These are phyloP conservation scores for Synanceia verrucosa DNA, from an alignment of 2,797 vertebrate genomes.

Conservation along the genomic window DNA sequence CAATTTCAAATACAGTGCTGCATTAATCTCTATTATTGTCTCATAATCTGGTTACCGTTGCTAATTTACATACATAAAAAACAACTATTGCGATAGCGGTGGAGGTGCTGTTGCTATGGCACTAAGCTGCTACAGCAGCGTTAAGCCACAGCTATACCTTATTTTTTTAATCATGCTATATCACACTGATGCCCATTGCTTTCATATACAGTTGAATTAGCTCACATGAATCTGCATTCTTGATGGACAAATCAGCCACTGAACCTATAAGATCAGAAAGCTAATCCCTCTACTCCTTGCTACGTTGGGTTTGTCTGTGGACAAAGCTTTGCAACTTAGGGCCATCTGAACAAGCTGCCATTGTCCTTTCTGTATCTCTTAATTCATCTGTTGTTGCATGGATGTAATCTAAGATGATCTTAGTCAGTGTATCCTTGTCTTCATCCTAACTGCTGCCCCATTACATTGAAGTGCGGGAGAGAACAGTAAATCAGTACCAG, in stretches of 20 bases:
- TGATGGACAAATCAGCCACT: conserved; percentile 3
- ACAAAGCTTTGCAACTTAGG: conserved; percentile 8
- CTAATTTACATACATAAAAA: conserved; percentile 51
- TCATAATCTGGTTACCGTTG: conserved; percentile 41
- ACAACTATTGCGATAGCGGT: conserved; percentile 14
- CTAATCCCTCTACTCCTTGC: neutral
- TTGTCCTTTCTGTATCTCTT: neutral
- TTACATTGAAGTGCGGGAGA: neutral
- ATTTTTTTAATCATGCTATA: neutral
- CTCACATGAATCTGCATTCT: neutral
- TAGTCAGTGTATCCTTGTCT: neutral
- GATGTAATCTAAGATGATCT: neutral
- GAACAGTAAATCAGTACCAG: neutral
- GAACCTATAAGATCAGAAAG: conserved; percentile 12
- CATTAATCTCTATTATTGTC: conserved; percentile 33
- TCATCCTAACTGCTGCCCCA: neutral
- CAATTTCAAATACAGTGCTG: neutral
- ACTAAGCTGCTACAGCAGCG: conserved; percentile 15
- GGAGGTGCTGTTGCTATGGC: conserved; percentile 47
- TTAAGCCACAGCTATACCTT: conserved; percentile 3
- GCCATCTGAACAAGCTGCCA: neutral
- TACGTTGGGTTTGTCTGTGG: neutral
- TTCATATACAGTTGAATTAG: neutral
- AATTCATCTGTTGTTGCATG: conserved; percentile 5
- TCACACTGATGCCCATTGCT: neutral